Conservation (phyloP, 2,113 vertebrate species). For the Naja naja region DNA sequence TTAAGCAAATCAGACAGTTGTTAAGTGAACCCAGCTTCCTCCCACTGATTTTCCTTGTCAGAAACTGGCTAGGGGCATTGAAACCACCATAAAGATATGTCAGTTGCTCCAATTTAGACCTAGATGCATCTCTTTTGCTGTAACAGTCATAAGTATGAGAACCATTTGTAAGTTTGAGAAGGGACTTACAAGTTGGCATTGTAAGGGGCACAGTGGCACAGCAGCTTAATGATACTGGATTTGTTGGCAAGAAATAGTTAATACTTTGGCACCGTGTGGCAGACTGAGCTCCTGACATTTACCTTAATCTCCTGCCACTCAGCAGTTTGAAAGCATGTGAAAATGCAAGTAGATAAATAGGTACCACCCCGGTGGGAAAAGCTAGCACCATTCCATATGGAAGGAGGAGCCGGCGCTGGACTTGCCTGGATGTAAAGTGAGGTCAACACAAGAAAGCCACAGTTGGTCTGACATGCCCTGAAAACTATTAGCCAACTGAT, state of each 20-base stretch:
- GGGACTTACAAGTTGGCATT: not conserved
- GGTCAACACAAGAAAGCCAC: not conserved
- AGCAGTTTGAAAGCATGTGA: not conserved
- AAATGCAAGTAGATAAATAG: not conserved
- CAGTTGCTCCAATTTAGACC: not conserved
- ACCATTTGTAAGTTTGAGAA: not conserved
- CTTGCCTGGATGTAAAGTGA: not conserved
- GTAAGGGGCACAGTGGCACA: not conserved
- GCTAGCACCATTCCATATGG: not conserved
- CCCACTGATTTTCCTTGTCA: not conserved
- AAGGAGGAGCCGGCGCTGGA: not conserved
- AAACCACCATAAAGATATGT: not conserved
- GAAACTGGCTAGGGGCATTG: not conserved
- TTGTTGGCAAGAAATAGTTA: not conserved
- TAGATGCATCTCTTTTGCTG: not conserved
- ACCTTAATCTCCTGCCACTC: not conserved
- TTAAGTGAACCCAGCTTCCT: not conserved
- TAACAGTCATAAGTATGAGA: not conserved
- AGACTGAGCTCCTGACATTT: not conserved
- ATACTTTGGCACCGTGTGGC: not conserved
- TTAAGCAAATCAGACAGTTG: not conserved
- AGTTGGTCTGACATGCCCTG: not conserved
- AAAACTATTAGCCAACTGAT: too few relatives aligned
- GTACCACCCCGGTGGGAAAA: not conserved
- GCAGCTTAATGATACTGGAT: not conserved